Conservation (phyloP, 2,797 vertebrate species). For the Dermochelys coriacea region DNA sequence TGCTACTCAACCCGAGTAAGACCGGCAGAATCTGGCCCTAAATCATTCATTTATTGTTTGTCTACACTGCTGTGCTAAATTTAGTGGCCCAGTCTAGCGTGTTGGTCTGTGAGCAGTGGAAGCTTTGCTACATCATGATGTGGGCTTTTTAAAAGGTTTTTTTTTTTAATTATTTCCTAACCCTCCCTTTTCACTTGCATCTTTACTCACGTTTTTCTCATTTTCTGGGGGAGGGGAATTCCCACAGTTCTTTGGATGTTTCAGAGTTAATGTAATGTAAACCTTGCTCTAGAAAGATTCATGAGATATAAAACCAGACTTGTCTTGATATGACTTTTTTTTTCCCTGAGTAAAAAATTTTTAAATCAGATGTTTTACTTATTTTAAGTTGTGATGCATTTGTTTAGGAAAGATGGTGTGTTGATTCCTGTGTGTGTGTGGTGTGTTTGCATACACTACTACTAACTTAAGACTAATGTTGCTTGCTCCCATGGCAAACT, state of each 20-base stretch:
- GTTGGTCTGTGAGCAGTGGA: background rate
- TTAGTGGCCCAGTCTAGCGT: background rate
- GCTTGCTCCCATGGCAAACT: background rate
- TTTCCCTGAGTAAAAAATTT: background rate
- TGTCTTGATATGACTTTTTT: background rate
- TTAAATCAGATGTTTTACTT: background rate
- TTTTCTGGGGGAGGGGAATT: background rate
- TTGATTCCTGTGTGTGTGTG: background rate
- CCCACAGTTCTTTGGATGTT: slow-evolving; percentile 1
- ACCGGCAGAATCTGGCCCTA: background rate
- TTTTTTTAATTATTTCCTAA: slow-evolving; percentile 20
- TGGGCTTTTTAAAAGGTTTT: background rate
- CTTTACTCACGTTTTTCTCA: background rate
- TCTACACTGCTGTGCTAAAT: background rate
- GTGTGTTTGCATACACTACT: background rate
- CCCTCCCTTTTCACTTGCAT: background rate
- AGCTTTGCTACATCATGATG: fast-evolving
- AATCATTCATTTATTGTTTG: background rate
- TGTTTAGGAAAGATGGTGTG: background rate
- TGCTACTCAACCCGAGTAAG: background rate
- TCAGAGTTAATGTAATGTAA: background rate
- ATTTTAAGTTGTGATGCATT: background rate
- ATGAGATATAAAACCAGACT: background rate
- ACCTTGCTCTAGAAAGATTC: background rate
- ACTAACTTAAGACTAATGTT: background rate